Evolutionary conservation across 2,888 invertebrate genomes (phyloP), one percentile per base, ranked within the genome.

Genomic region (Altica lythri): DNA sequence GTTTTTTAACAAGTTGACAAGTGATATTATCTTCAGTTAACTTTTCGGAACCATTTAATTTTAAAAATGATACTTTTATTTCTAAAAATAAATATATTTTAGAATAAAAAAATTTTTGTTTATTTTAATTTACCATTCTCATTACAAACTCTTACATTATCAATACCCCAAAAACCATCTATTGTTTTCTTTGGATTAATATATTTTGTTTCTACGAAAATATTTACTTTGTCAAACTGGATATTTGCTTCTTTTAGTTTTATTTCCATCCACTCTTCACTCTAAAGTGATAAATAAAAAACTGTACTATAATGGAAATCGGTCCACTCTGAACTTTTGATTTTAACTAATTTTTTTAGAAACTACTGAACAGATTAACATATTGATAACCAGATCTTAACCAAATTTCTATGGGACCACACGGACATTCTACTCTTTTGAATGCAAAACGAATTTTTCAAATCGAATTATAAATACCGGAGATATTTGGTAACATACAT

Each of bases 161-260:
- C 74, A 18, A 74, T 65, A 1, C 71, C 74, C 75, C 75, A 75
- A 64, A 72, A 75, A 17, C 71, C 71, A 16, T 52, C 48, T 27
- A 46, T 27, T 5, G 62, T 62, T 44, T 51, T 29, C 8, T 58
- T 46, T 16, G 57, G 40, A 34, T 66, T 56, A 16, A 47, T 22
- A 42, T 68, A 67, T 55, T 63, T 65, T 2, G 75, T 74, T 63
- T 74, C 68, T 1, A 73, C 67, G 56, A 71, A 73, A 44, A 75
- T 52, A 55, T 71, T 70, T 12, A 73, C 35, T 51, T 65, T 66
- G 38, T 68, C 65, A 4, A 59, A 45, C 27, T 56, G 46, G n/a
- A 72, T 59, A 48, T 73, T 68, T 54, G 70, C 66, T 19, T 69
- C 63, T 52, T 68, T 65, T 17, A 75, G 48, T 62, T 71, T 72